Evolutionary conservation across 2,113 vertebrate species (phyloP).

Genomic region (Ptychochromis oligacanthus): DNA sequence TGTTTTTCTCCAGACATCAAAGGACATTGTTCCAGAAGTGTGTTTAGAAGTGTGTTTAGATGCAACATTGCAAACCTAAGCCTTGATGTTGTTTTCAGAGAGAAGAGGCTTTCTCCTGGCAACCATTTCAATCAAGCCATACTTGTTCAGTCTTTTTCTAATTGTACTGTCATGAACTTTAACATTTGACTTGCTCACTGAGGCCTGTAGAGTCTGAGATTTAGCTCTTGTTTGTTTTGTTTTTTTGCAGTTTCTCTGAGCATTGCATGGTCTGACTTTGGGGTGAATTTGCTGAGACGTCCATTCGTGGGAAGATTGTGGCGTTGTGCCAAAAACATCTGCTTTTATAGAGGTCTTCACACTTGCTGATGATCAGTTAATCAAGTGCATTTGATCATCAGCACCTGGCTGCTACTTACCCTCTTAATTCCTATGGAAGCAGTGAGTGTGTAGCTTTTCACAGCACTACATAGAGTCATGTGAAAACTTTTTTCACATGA

Average conservation of each 20-base stretch:
- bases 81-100: background rate
- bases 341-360: too few relatives aligned
- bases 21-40: background rate
- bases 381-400: too few relatives aligned
- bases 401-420: too few relatives aligned
- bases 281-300: background rate
- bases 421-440: background rate
- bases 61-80: background rate
- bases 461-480: too few relatives aligned
- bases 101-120: background rate
- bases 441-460: background rate
- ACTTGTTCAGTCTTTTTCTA: too few relatives aligned
- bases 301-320: background rate
- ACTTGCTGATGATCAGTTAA: too few relatives aligned
- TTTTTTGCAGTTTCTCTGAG: background rate
- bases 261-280: background rate
- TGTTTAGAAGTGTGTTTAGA: background rate
- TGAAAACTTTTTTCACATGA: background rate
- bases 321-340: too few relatives aligned
- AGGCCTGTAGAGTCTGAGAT: background rate
- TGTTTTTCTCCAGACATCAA: too few relatives aligned
- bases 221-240: background rate
- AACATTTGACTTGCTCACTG: background rate
- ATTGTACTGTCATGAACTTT: background rate
- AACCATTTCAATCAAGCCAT: background rate